These are phyloP conservation scores for Hyles lineata DNA, from an alignment of 2,888 invertebrate species.

Conservation along the genomic window DNA sequence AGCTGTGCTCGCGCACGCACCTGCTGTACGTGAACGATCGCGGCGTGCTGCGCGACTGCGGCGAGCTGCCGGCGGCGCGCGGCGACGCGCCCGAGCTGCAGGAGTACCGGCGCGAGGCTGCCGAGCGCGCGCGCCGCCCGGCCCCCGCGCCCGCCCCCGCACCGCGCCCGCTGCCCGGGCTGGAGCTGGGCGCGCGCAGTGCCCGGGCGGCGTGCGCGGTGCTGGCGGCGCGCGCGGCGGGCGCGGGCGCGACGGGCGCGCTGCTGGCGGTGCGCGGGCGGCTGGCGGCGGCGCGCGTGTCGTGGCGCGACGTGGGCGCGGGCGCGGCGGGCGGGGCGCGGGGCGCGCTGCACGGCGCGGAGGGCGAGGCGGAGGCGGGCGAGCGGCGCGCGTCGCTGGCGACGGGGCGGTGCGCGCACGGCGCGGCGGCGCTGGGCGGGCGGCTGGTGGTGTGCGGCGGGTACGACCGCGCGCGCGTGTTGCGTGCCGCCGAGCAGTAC, in stretches of 20 bases:
- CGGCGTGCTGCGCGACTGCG: conserved; percentile 92
- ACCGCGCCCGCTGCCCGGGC: conserved; percentile 86
- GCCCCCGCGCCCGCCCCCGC: conserved; percentile 83
- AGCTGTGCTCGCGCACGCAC: conserved; percentile 88
- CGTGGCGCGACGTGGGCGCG: conserved; percentile 87
- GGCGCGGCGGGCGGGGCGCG: conserved; percentile 88
- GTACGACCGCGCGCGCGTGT: conserved; percentile 93
- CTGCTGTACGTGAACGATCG: conserved; percentile 90
- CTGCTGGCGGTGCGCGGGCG: conserved; percentile 83
- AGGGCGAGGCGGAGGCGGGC: conserved; percentile 85
- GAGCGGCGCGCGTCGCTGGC: conserved; percentile 81
- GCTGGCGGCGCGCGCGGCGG: conserved; percentile 82
- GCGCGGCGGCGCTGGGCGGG: conserved; percentile 88
- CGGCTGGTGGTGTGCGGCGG: conserved; percentile 91
- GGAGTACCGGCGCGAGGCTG: conserved; percentile 88
- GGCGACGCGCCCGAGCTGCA: conserved; percentile 91
- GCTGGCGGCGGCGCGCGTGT: conserved; percentile 88
- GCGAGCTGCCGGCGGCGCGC: conserved; percentile 87
- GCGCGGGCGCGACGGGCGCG: conserved; percentile 60
- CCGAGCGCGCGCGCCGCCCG: conserved; percentile 40
- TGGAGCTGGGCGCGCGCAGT: conserved; percentile 57
- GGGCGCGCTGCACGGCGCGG: conserved; percentile 90
- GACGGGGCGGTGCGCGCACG: conserved; percentile 88
- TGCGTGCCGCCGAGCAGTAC: conserved; percentile 90
- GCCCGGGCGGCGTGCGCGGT: conserved; percentile 54